Evolutionary conservation across 92 coral and sea anemone species (phyloP), one percentile per base, ranked within the genome.

Genomic region (Zoanthus solanderi): DNA sequence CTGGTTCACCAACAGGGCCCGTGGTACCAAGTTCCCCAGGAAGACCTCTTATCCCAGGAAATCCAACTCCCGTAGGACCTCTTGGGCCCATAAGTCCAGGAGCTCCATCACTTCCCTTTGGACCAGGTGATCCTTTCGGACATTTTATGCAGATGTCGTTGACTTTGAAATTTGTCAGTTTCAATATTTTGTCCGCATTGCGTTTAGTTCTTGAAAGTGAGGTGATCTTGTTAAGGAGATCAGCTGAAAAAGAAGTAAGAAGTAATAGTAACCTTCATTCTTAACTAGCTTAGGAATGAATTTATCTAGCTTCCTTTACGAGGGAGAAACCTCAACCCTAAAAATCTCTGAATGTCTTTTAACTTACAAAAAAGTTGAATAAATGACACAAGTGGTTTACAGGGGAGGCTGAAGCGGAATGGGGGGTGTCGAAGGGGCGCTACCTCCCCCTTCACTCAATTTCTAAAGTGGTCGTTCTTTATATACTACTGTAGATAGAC

Each of bases 121-220:
- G 45, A 23, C 75, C 75, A 0, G 75, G 75, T 30, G 75, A 17
- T 69, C 75, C 75, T 29, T 30, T 4, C 10, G 75, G 75, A 69
- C 75, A 69, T 69, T 69, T 69, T 11, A 76, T 42, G 32, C 82
- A 76, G 63, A 76, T 53, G 82, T 76, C 82, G 47, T 76, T 76
- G 23, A 76, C 42, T 76, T 76, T 76, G 63, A 76, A 76, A 37
- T 53, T 50, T 11, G 82, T 29, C 46, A 76, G 23, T 23, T 66
- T 63, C 29, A 76, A 23, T 9, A 76, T 76, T 63, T 76, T 76
- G 44, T 76, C 66, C 3, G 82, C 67, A 12, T 76, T 76, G 82
- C 82, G 82, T 57, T 76, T 76, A 11, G 82, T 50, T 50, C 82
- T 76, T 52, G 82, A 76, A 0, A 76, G 66, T n/a, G 34, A 50